Conservation (phyloP, 2,113 vertebrate genomes). For the Phalacrocorax brasilianus region DNA sequence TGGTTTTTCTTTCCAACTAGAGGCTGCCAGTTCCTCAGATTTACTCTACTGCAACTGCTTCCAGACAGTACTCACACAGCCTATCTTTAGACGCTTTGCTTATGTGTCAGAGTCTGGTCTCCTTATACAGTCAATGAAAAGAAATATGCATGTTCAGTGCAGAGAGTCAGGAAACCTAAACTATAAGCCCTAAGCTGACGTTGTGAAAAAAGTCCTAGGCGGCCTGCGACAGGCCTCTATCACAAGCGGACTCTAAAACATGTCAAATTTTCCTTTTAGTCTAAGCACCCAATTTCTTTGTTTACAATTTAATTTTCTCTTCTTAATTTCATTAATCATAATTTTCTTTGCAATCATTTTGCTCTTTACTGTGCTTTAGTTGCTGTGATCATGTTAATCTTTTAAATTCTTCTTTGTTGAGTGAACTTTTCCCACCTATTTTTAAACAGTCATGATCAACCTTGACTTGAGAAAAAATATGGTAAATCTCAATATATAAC, state of each 20-base stretch:
- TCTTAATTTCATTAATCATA: neutral
- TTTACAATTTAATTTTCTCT: neutral
- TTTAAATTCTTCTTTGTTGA: neutral
- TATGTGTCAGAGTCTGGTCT: neutral
- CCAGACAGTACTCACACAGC: neutral
- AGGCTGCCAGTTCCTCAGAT: neutral
- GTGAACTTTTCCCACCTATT: neutral
- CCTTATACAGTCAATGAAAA: neutral
- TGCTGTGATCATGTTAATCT: neutral
- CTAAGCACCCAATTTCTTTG: neutral
- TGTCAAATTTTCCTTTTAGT: neutral
- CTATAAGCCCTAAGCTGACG: neutral
- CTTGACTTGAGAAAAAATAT: neutral
- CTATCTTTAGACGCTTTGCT: neutral
- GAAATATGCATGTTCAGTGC: neutral
- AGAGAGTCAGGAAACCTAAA: neutral
- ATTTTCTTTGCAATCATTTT: neutral
- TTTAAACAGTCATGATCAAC: neutral
- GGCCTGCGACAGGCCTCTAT: neutral
- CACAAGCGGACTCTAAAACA: neutral
- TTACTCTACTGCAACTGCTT: neutral
- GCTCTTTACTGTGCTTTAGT: neutral
- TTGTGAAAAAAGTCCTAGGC: neutral
- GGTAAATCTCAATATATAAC: neutral
- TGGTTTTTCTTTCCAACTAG: neutral